These are phyloP conservation scores for Drosophila quadrilineata DNA, from an alignment of 1,140 invertebrate species.

Conservation along the genomic window DNA sequence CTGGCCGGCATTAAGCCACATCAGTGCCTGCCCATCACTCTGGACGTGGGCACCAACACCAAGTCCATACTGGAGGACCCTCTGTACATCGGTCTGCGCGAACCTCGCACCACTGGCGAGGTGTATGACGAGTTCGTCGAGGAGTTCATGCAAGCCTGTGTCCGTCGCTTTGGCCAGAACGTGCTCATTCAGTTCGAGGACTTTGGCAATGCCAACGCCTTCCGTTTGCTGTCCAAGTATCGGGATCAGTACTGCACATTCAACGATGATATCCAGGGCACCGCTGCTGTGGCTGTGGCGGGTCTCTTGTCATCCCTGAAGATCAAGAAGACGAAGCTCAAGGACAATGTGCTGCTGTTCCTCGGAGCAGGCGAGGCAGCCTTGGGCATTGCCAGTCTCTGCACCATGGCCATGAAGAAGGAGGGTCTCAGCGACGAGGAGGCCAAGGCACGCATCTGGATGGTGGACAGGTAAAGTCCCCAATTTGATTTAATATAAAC, in stretches of 20 bases:
- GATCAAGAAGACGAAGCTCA: constrained; percentile 90
- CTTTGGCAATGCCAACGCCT: constrained; percentile 97
- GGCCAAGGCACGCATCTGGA: constrained; percentile 63
- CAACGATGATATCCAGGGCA: constrained; percentile 99
- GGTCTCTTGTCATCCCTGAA: constrained; percentile 92
- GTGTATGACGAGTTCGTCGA: constrained; percentile 97
- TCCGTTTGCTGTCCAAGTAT: constrained; percentile 94
- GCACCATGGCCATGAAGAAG: constrained; percentile 93
- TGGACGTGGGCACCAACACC: constrained; percentile 98
- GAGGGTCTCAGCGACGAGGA: constrained; percentile 85
- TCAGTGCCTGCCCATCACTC: constrained; percentile 93
- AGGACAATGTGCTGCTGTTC: constrained; percentile 94
- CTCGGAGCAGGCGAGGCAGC: constrained; percentile 97
- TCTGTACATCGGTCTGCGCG: constrained; percentile 96
- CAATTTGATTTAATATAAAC: no score
- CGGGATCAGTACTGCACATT: constrained; percentile 94
- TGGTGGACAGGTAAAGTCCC: constrained; percentile 86
- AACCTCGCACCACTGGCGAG: constrained; percentile 90
- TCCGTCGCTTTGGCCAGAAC: constrained; percentile 91
- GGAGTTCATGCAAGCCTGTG: constrained; percentile 98
- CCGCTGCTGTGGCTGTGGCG: constrained; percentile 94
- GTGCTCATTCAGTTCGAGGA: constrained; percentile 97
- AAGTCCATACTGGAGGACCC: constrained; percentile 93
- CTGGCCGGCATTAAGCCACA: constrained; percentile 96
- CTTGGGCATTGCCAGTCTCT: constrained; percentile 92